Evolutionary conservation across 1,140 invertebrate genomes (phyloP).

Genomic region (Cydia strobilella): DNA sequence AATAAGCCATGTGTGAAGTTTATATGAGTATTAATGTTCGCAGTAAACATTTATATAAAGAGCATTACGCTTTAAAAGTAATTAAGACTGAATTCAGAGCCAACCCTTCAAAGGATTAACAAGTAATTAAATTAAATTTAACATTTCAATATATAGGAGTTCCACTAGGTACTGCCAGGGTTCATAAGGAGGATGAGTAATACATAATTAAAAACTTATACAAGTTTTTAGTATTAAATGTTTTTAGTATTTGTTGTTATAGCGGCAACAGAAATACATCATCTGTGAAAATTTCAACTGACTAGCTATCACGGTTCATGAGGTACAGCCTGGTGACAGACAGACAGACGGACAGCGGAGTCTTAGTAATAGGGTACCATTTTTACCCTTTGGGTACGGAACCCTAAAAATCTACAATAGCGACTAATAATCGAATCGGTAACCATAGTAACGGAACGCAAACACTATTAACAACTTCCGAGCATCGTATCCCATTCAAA

Average conservation of each 20-base stretch:
- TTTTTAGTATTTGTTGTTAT: too few relatives aligned
- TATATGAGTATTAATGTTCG: not conserved
- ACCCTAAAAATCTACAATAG: not conserved
- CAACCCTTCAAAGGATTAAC: not conserved
- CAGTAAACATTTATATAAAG: not conserved
- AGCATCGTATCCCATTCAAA: not conserved
- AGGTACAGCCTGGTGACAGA: too few relatives aligned
- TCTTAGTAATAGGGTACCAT: too few relatives aligned
- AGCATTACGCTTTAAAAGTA: not conserved
- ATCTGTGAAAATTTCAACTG: too few relatives aligned
- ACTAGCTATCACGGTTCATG: too few relatives aligned
- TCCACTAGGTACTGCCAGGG: too few relatives aligned
- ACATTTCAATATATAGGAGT: not conserved
- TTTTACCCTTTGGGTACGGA: too few relatives aligned
- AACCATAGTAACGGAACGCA: slow-evolving; percentile 64
- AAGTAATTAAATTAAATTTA: not conserved
- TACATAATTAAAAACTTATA: too few relatives aligned
- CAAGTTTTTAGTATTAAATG: too few relatives aligned
- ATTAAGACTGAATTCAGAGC: not conserved
- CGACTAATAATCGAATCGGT: slow-evolving; percentile 54
- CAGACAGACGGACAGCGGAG: too few relatives aligned
- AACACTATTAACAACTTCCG: slow-evolving; percentile 45
- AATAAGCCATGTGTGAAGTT: not conserved
- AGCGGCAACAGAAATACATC: too few relatives aligned
- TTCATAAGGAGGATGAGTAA: too few relatives aligned